Evolutionary conservation across 92 coral and sea anemone species (phyloP).

Genomic region (Porites cylindrica): DNA sequence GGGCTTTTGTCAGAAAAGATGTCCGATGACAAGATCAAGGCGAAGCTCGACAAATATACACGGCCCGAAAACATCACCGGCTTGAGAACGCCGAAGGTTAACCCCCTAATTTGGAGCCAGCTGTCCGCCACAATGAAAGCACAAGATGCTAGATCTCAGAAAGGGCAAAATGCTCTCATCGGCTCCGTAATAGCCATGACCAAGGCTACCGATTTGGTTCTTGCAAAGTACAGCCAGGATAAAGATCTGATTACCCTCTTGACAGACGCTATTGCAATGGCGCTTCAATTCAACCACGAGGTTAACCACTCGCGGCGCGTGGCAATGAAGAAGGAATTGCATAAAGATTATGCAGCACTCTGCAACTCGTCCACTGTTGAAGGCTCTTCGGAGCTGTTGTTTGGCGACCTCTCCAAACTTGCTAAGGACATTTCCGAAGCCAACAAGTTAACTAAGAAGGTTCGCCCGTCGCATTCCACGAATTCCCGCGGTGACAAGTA

Average conservation of each 20-base stretch:
- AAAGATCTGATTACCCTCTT: constrained; percentile 11
- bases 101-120: constrained; percentile 44
- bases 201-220: constrained; percentile 34
- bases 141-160: constrained; percentile 30
- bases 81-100: constrained; percentile 35
- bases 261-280: too few relatives aligned
- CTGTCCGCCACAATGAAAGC: constrained; percentile 36
- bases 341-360: constrained; percentile 26
- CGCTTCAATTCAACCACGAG: constrained; percentile 40
- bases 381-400: not conserved
- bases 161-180: constrained; percentile 28
- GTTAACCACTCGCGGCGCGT: constrained; percentile 27
- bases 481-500: too few relatives aligned
- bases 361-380: not conserved
- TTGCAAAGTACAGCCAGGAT: constrained; percentile 25
- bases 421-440: constrained; percentile 16
- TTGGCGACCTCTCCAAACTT: constrained; percentile 31
- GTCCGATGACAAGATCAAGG: not conserved
- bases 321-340: constrained; percentile 40
- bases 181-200: constrained; percentile 36
- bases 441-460: too few relatives aligned
- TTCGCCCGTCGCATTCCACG: too few relatives aligned
- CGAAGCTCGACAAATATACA: not conserved
- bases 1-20: constrained; percentile 24
- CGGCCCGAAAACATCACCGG: constrained; percentile 34